Evolutionary conservation across 2,888 invertebrate species (phyloP).

Genomic region (Colostygia pectinataria): DNA sequence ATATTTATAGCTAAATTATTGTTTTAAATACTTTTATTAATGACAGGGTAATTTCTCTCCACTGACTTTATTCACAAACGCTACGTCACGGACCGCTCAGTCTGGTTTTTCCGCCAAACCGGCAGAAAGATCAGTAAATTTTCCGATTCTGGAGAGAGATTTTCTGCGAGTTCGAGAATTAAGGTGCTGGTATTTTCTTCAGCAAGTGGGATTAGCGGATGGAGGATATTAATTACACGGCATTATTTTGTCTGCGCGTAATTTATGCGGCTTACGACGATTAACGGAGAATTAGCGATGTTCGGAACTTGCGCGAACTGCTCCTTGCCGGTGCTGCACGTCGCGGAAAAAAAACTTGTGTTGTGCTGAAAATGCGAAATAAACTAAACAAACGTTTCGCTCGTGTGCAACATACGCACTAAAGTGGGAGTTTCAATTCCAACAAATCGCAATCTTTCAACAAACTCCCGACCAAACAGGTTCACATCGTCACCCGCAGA

Average conservation of each 20-base stretch:
- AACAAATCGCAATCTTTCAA: not conserved
- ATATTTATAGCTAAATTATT: too few species aligned
- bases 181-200: conserved; percentile 25
- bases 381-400: not conserved
- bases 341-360: not conserved
- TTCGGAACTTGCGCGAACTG: conserved; percentile 7
- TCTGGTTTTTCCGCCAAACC: too few species aligned
- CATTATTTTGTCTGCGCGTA: conserved; percentile 32
- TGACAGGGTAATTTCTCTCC: too few species aligned
- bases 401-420: not conserved
- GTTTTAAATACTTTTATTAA: too few species aligned
- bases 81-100: too few species aligned
- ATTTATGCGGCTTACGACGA: conserved; percentile 33
- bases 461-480: not conserved
- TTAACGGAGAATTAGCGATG: conserved; percentile 33
- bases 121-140: too few species aligned
- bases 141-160: not conserved
- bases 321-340: not conserved
- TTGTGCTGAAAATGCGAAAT: not conserved
- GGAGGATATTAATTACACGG: conserved; percentile 34
- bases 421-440: not conserved
- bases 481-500: conserved; percentile 1
- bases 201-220: conserved; percentile 27
- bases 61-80: too few species aligned
- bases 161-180: conserved; percentile 5